Percentiles rank a stretch among this genome's conserved stretches.
Conservation (phyloP, 2,113 vertebrate species). For the Oostethus manadensis region DNA sequence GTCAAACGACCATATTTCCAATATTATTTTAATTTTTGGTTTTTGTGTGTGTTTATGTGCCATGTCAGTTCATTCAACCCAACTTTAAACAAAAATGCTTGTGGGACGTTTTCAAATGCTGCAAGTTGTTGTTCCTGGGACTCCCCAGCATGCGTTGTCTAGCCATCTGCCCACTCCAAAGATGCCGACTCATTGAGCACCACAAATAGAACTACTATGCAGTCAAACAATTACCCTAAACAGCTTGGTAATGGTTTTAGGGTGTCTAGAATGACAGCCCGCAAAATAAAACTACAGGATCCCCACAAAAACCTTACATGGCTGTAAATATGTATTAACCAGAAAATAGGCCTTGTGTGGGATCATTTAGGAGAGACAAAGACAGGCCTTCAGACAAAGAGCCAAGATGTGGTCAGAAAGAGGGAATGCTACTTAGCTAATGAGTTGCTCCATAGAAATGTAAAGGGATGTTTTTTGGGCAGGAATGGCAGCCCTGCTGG, state of each 20-base stretch:
- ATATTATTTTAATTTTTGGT: not conserved
- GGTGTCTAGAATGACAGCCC: constrained; percentile 75
- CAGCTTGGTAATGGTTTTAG: constrained; percentile 88
- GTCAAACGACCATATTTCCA: not conserved
- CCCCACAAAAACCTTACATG: constrained; percentile 79
- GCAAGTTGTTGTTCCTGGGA: constrained; percentile 40
- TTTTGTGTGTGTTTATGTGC: too few relatives aligned
- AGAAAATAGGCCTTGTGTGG: constrained; percentile 84
- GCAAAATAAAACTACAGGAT: constrained; percentile 85
- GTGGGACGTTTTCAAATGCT: constrained; percentile 31
- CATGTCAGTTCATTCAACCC: not conserved
- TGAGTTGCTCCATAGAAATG: constrained; percentile 80
- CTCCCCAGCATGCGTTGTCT: constrained; percentile 47
- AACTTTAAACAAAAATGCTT: constrained; percentile 20
- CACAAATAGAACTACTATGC: constrained; percentile 61
- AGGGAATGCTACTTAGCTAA: constrained; percentile 86
- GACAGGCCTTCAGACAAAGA: constrained; percentile 75
- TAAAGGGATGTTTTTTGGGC: constrained; percentile 73
- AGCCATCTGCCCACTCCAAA: constrained; percentile 70
- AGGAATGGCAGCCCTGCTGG: constrained; percentile 62
- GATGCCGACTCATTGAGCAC: constrained; percentile 61
- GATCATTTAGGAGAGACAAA: constrained; percentile 82
- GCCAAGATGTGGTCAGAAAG: constrained; percentile 77
- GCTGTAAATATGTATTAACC: constrained; percentile 95
- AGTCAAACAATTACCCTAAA: constrained; percentile 71